Base-by-base conservation (phyloP, 2,797 vertebrate species). In the Chiroxiphia lanceolata region DNA sequence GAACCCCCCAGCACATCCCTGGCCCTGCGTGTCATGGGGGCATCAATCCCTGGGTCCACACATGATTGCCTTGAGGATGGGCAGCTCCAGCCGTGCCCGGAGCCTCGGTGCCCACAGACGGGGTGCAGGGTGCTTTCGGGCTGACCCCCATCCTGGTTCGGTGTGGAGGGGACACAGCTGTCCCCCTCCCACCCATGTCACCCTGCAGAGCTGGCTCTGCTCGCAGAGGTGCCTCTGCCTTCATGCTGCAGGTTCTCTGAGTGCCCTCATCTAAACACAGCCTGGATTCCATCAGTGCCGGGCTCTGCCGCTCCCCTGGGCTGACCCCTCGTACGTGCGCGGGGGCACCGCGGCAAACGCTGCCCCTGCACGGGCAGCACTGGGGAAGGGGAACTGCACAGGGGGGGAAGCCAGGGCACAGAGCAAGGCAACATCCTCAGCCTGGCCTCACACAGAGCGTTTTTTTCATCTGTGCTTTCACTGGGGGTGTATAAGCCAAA, bases 61-160 rank as follows among this genome's bases (percentile, higher is more conserved):
- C 34, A n/a, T 13, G 18, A 0, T 8, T 40, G 13, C 47, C 56
- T 8, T 51, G 38, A 23, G 63, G 17, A 31, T 13, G 6, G 1
- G 56, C 38, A 27, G 13, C 17, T 54, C 25, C 68, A 48, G 56
- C 60, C 7, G 0, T 61, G 31, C 59, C 48, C 1, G 0, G 54
- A 31, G 76, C 31, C 34, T 23, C 2, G 0, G 40, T 4, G 1
- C 29, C 60, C 56, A 3, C 0, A 2, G 74, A 19, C 69, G 40
- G 36, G 72, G 38, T 5, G 27, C 50, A 47, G 48, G 44, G 15
- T 25, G 36, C 21, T 59, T 61, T 42, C 2, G 0, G 4, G 38
- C 23, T 3, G 3, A 16, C 27, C 42, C 22, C 47, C 2, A 0
- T 9, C 42, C 33, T 3, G 0, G 9, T 6, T 15, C 0, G 1